phyloP scores from a whole-genome alignment of 2,888 invertebrate genomes.

The Crepidodera aurea region DNA sequence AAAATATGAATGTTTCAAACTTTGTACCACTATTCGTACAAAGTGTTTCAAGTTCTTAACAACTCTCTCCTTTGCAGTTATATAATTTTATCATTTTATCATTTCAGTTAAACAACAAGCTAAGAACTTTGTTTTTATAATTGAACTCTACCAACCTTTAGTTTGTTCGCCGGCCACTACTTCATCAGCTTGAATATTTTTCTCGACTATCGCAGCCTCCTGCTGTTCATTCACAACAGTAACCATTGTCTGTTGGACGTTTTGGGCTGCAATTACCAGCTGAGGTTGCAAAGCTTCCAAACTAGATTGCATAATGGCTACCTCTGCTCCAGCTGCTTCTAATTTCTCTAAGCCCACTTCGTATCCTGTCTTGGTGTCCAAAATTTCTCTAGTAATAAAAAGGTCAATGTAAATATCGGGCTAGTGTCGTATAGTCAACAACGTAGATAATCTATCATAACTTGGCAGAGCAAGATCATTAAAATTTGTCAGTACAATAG shows the following conservation, averaged over 20 bases:
- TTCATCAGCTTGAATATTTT: slow-evolving; percentile 78
- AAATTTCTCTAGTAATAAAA: slow-evolving; percentile 66
- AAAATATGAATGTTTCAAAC: too few relatives aligned
- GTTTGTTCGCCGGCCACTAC: slow-evolving; percentile 82
- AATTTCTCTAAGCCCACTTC: slow-evolving; percentile 87
- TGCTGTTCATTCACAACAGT: slow-evolving; percentile 88
- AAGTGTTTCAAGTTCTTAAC: too few relatives aligned
- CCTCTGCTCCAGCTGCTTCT: slow-evolving; percentile 81
- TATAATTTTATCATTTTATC: too few relatives aligned
- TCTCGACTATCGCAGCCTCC: slow-evolving; percentile 83
- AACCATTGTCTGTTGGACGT: slow-evolving; percentile 86
- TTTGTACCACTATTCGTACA: too few relatives aligned
- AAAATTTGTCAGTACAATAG: too few relatives aligned
- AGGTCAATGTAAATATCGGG: too few relatives aligned
- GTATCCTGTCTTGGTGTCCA: slow-evolving; percentile 78
- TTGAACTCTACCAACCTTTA: slow-evolving; percentile 48
- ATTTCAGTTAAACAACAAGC: too few relatives aligned
- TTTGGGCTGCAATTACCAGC: slow-evolving; percentile 83
- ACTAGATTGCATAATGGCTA: slow-evolving; percentile 82
- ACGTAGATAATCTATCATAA: too few relatives aligned
- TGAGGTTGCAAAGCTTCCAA: slow-evolving; percentile 87
- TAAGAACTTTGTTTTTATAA: too few relatives aligned
- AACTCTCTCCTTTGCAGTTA: too few relatives aligned
- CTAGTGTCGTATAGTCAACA: too few relatives aligned
- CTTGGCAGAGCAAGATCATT: too few relatives aligned